Evolutionary conservation across 23 tunicate species (phyloP).

Genomic region (Trididemnum clinides): DNA sequence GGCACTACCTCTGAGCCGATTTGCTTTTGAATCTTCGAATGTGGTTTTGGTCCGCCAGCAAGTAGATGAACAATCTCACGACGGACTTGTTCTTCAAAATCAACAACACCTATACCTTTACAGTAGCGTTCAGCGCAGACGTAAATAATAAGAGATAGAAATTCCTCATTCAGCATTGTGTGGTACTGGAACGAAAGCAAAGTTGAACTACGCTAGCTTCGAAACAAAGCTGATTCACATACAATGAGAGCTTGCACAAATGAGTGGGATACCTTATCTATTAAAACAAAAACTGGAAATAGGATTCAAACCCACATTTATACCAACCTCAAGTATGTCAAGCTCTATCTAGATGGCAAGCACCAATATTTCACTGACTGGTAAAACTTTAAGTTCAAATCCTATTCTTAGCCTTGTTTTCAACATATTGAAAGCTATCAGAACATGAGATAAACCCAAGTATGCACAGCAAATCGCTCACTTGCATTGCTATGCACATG

Average conservation of each 20-base stretch:
- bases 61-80: conserved; percentile 76
- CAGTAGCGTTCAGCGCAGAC: conserved; percentile 60
- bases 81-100: conserved; percentile 14
- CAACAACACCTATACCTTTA: conserved; percentile 45
- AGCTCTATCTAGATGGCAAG: too few species aligned
- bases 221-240: too few species aligned
- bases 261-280: neutral
- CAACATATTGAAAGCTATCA: too few species aligned
- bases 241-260: neutral
- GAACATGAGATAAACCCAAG: too few species aligned
- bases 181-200: conserved; percentile 18
- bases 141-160: conserved; percentile 46
- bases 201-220: too few species aligned
- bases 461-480: too few species aligned
- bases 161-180: conserved; percentile 34
- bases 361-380: too few species aligned
- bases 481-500: too few species aligned
- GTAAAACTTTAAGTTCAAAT: too few species aligned
- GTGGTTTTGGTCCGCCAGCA: conserved; percentile 78
- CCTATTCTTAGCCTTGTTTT: too few species aligned
- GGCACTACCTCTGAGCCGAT: conserved; percentile 41
- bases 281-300: neutral
- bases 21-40: conserved; percentile 68
- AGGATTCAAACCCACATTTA: too few species aligned
- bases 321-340: too few species aligned